phyloP scores from a whole-genome alignment of 2,888 invertebrate genomes.

The Limulus polyphemus region DNA sequence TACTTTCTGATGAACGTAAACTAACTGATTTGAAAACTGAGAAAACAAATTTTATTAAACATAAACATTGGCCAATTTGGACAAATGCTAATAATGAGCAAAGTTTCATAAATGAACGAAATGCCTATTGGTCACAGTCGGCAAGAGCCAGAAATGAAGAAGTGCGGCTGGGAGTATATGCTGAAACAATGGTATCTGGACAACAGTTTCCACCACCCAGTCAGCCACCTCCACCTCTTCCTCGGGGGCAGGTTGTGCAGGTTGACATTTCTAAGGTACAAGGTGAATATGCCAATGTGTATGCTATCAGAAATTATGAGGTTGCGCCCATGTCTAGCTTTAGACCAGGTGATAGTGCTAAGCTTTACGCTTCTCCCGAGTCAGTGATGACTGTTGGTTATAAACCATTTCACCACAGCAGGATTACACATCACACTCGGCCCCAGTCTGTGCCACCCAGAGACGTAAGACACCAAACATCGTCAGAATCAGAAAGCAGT shows the following conservation, averaged over 20 bases:
- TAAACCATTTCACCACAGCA: constrained; percentile 11
- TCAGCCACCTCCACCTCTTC: constrained; percentile 69
- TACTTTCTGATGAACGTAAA: constrained; percentile 26
- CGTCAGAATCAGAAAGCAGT: constrained; percentile 22
- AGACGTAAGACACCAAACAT: constrained; percentile 14
- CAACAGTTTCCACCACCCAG: constrained; percentile 53
- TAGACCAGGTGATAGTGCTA: constrained; percentile 70
- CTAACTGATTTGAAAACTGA: constrained; percentile 9
- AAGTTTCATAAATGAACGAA: constrained; percentile 8
- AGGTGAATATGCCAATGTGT: constrained; percentile 36
- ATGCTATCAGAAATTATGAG: constrained; percentile 30
- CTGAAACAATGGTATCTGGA: too few relatives aligned
- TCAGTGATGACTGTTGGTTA: constrained; percentile 56
- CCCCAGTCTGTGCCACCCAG: constrained; percentile 21
- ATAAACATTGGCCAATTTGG: too few relatives aligned
- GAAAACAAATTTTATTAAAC: constrained; percentile 1
- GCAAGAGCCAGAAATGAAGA: constrained; percentile 13
- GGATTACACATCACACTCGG: constrained; percentile 14
- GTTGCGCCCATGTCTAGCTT: constrained; percentile 63
- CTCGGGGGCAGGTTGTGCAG: constrained; percentile 44
- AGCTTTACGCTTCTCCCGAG: constrained; percentile 80
- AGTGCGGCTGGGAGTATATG: constrained; percentile 12
- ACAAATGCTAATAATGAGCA: too few relatives aligned
- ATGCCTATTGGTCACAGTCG: constrained; percentile 25
- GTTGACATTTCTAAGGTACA: constrained; percentile 22